A percentile compares a stretch with the other conserved stretches of the same genome.
Conservation (phyloP, 2,888 invertebrate species). For the Plutella xylostella region DNA sequence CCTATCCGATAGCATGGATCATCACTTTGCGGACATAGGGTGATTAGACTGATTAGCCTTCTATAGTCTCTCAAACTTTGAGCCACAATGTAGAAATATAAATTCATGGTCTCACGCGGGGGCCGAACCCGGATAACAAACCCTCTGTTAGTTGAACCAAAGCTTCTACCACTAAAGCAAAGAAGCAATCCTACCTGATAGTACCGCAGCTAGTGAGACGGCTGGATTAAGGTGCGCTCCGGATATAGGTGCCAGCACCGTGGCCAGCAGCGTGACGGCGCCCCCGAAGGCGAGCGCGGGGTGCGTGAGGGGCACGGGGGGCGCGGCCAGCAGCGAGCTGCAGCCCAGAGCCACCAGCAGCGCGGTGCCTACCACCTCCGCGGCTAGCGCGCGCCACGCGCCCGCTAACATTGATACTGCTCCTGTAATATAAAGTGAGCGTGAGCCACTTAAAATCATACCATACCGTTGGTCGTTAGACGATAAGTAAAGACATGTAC, state of each 20-base stretch:
- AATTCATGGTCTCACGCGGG: slow-evolving; percentile 56
- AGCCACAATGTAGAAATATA: too few species aligned
- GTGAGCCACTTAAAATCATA: too few species aligned
- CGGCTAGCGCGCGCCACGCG: slow-evolving; percentile 45
- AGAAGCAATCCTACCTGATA: slow-evolving; percentile 60
- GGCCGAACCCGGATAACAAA: slow-evolving; percentile 36
- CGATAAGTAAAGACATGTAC: too few species aligned
- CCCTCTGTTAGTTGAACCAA: too few species aligned
- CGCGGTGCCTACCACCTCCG: slow-evolving; percentile 45
- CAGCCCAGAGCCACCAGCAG: slow-evolving; percentile 50
- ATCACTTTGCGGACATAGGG: too few species aligned
- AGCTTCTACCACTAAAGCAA: too few species aligned
- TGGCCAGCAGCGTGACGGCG: slow-evolving; percentile 30
- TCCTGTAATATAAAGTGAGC: too few species aligned
- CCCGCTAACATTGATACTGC: too few species aligned
- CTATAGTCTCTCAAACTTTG: too few species aligned
- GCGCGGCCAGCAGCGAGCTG: slow-evolving; percentile 26
- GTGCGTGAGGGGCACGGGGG: slow-evolving; percentile 28
- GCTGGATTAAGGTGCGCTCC: slow-evolving; percentile 86
- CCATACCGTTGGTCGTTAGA: too few species aligned
- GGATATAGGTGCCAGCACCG: slow-evolving; percentile 76
- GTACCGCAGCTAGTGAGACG: slow-evolving; percentile 75
- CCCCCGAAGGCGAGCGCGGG: slow-evolving; percentile 50
- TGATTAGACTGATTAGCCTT: too few species aligned
- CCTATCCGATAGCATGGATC: too few species aligned